Conservation (phyloP, 2,888 invertebrate genomes). For the Liopterus haemorrhoidalis region DNA sequence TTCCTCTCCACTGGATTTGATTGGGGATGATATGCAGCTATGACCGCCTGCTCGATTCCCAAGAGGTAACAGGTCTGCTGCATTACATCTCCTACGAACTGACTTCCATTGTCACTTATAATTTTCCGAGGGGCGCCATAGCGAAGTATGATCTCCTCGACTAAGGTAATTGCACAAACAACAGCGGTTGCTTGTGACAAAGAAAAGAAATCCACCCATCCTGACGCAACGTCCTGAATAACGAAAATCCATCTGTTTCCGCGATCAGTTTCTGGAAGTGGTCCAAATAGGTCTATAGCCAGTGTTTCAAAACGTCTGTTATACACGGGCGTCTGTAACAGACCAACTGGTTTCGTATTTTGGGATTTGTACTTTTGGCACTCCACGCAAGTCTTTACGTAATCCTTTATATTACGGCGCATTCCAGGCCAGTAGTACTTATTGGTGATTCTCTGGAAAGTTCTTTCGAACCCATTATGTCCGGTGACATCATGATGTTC, state of each 20-base stretch:
- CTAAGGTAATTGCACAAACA: conserved; percentile 31
- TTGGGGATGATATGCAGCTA: conserved; percentile 33
- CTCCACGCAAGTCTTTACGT: conserved; percentile 20
- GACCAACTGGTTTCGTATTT: conserved; percentile 24
- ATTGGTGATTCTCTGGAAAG: conserved; percentile 9
- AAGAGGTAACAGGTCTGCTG: conserved; percentile 32
- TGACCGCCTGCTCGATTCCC: conserved; percentile 17
- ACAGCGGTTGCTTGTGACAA: conserved; percentile 35
- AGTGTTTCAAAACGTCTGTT: conserved; percentile 33
- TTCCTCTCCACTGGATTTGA: conserved; percentile 34
- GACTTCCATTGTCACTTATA: conserved; percentile 35
- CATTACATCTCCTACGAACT: conserved; percentile 31
- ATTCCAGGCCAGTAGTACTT: conserved; percentile 26
- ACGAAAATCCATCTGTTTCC: conserved; percentile 24
- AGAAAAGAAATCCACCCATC: conserved; percentile 38
- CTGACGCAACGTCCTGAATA: conserved; percentile 8
- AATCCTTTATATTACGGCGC: conserved; percentile 7
- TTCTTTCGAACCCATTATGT: conserved; percentile 24
- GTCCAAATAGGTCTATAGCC: conserved; percentile 34
- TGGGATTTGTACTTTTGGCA: conserved; percentile 26
- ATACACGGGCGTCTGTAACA: conserved; percentile 24
- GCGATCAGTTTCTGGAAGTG: conserved; percentile 26
- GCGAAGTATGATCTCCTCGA: conserved; percentile 38
- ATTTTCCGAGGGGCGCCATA: conserved; percentile 37
- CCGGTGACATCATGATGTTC: conserved; percentile 30